phyloP scores from a whole-genome alignment of 2,888 invertebrate species.

The Rotaria macrura region DNA sequence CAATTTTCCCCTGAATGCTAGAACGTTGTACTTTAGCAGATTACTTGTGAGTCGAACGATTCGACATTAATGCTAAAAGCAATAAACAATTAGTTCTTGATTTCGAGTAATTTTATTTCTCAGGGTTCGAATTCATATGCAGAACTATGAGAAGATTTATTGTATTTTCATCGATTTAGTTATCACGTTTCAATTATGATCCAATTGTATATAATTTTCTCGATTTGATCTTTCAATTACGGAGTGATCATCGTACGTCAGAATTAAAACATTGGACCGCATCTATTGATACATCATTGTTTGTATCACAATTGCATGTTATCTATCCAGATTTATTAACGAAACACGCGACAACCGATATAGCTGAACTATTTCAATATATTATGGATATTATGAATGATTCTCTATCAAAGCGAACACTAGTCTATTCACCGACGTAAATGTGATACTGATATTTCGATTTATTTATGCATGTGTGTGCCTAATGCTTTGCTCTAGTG shows the following conservation, averaged over 20 bases:
- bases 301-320: background rate
- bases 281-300: background rate
- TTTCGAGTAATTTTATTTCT: no score
- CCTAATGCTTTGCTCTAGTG: background rate
- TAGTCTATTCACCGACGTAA: background rate
- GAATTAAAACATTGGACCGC: background rate
- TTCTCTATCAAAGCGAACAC: background rate
- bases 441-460: background rate
- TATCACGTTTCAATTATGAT: background rate
- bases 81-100: no score
- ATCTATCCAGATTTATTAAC: background rate
- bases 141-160: no score
- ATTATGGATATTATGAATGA: background rate
- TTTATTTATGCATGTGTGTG: background rate
- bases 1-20: no score
- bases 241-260: background rate
- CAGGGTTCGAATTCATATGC: no score
- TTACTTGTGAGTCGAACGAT: no score
- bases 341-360: background rate
- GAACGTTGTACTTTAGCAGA: no score
- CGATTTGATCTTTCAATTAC: background rate
- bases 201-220: background rate
- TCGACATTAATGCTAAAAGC: no score
- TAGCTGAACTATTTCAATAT: background rate
- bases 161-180: background rate